Conservation (phyloP, 2,113 vertebrate genomes). For the Tichodroma muraria region DNA sequence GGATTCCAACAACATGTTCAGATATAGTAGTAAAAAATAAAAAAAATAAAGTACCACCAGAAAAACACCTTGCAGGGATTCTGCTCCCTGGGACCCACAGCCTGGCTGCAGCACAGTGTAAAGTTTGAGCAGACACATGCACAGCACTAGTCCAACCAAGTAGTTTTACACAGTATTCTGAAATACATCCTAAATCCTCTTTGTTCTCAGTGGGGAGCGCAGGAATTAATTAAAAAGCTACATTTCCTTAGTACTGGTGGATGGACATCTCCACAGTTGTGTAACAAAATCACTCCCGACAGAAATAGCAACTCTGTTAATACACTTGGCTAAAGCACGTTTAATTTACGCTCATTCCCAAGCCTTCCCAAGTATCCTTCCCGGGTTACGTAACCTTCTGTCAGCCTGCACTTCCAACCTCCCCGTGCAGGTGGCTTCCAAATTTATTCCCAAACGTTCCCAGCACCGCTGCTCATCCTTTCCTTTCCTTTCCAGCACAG, state of each 20-base stretch:
- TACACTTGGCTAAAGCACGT: not conserved
- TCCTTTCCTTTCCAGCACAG: not conserved
- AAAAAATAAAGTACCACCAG: not conserved
- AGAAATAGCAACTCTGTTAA: not conserved
- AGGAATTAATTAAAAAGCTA: not conserved
- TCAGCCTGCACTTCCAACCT: not conserved
- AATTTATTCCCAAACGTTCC: not conserved
- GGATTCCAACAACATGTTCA: not conserved
- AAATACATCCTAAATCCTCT: not conserved
- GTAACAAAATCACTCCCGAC: not conserved
- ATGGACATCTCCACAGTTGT: not conserved
- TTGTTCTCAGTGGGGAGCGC: not conserved
- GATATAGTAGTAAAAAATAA: not conserved
- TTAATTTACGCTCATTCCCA: not conserved
- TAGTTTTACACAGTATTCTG: not conserved
- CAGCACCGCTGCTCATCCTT: not conserved
- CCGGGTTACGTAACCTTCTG: not conserved
- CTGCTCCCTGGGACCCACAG: not conserved
- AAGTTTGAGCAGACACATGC: not conserved
- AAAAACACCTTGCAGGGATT: not conserved
- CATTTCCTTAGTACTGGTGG: not conserved
- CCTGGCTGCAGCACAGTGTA: not conserved
- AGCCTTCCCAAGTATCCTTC: not conserved
- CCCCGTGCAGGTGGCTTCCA: conserved; percentile 14
- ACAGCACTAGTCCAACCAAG: not conserved